Percentiles rank a stretch among this genome's conserved stretches.
Conservation (phyloP, 1,140 invertebrate species). For the Sogatella furcifera region DNA sequence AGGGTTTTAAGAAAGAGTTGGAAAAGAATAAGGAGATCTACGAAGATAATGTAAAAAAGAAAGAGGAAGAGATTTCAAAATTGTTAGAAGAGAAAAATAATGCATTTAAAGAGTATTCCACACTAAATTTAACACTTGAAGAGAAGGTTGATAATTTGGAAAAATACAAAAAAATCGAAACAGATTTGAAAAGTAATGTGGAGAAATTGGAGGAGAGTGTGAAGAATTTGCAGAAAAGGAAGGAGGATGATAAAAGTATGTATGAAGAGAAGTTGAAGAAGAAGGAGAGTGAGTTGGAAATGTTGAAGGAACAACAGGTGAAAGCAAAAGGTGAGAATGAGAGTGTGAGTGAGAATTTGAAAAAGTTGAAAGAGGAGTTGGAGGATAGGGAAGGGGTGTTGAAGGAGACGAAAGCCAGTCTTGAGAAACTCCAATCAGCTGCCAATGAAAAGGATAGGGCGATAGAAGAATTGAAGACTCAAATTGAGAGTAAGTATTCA, state of each 20-base stretch:
- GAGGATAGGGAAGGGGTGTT: no score
- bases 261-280: slow-evolving; percentile 7
- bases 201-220: not conserved
- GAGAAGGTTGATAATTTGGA: slow-evolving; percentile 14
- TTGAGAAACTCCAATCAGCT: no score
- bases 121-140: slow-evolving; percentile 1
- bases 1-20: not conserved
- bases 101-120: no score
- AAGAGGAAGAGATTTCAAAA: slow-evolving; percentile 5
- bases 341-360: slow-evolving; percentile 25
- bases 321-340: slow-evolving; percentile 34
- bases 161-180: slow-evolving; percentile 20
- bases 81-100: slow-evolving; percentile 4
- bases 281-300: not conserved
- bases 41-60: not conserved
- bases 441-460: no score
- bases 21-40: slow-evolving; percentile 7
- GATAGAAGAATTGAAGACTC: no score
- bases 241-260: not conserved
- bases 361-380: slow-evolving; percentile 1
- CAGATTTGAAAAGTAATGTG: slow-evolving; percentile 1
- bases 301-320: not conserved
- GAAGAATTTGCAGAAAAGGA: not conserved
- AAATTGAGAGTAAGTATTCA: no score
- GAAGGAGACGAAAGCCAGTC: no score